Conservation (phyloP, 2,797 vertebrate species). For the Poeciliopsis infans region DNA sequence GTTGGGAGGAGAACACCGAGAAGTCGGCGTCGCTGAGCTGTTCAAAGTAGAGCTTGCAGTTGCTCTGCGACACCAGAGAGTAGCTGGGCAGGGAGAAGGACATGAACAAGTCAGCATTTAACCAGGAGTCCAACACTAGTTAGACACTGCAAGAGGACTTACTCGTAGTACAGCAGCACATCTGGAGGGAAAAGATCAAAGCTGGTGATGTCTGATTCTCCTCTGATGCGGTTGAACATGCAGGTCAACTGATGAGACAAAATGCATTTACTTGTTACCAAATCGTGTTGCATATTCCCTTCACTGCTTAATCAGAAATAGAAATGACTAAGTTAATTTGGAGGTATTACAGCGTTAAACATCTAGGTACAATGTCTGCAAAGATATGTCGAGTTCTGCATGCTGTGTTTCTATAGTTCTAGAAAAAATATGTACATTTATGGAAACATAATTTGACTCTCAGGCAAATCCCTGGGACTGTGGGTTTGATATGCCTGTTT, state of each 20-base stretch:
- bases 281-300: background rate
- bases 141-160: slow-evolving; percentile 28
- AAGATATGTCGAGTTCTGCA: background rate
- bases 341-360: background rate
- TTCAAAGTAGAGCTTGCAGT: slow-evolving; percentile 73
- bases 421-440: background rate
- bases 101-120: background rate
- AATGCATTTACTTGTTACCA: background rate
- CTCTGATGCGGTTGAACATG: slow-evolving; percentile 77
- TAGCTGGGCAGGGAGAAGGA: slow-evolving; percentile 58
- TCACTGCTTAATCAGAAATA: background rate
- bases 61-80: slow-evolving; percentile 53
- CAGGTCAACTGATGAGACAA: slow-evolving; percentile 74
- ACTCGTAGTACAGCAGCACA: slow-evolving; percentile 81
- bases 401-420: background rate
- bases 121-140: background rate
- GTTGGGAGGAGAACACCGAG: slow-evolving; percentile 65
- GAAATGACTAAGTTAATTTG: background rate
- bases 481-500: no score
- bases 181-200: slow-evolving; percentile 72
- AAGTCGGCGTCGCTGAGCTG: slow-evolving; percentile 73
- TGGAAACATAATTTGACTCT: no score
- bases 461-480: no score
- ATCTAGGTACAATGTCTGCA: background rate
- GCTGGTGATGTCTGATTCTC: background rate